Evolutionary conservation across 2,888 invertebrate species (phyloP), one percentile per base, ranked within the genome.

Genomic region (Dione juno): DNA sequence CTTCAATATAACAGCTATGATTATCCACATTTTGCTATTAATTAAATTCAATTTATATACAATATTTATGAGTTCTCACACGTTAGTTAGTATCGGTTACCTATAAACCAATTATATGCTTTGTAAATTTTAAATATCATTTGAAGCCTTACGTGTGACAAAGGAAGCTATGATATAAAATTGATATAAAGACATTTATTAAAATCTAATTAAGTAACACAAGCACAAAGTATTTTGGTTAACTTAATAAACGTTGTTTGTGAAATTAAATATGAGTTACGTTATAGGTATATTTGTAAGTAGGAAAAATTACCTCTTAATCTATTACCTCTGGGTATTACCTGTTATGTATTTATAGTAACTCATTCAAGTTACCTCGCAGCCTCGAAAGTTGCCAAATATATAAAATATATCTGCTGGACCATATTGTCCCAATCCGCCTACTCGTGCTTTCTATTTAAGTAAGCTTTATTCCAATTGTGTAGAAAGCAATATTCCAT

Each of bases 51-150:
- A 50, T 14, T 21, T 40, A 37, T 37, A 43, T 28, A 16, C 28
- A 37, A 53, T 48, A 45, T 45, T 53, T 63, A 50, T n/a, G 14
- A 14, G 19, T 63, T 21, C 9, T 37, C 37, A 64, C 16, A 9
- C 19, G 28, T 28, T 28, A 28, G 41, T 21, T n/a, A 45, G 11
- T 64, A 64, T 64, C 8, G 19, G 45, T 48, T 64, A 48, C 63
- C 35, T 10, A 37, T 64, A 64, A 64, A 37, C 63, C 63, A 64
- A 64, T 64, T 64, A 64, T 50, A 37, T 37, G 37, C 19, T 37
- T 35, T 35, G 16, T 64, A 48, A 16, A 48, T 50, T 63, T 64
- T 50, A 64, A 63, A 64, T 50, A 48, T 64, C 16, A 35, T 13
- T 35, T 48, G 63, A 64, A 64, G 16, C 50, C 45, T 37, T 64